Evolutionary conservation across 2,797 vertebrate species (phyloP).

Genomic region (Myotis pilosus): DNA sequence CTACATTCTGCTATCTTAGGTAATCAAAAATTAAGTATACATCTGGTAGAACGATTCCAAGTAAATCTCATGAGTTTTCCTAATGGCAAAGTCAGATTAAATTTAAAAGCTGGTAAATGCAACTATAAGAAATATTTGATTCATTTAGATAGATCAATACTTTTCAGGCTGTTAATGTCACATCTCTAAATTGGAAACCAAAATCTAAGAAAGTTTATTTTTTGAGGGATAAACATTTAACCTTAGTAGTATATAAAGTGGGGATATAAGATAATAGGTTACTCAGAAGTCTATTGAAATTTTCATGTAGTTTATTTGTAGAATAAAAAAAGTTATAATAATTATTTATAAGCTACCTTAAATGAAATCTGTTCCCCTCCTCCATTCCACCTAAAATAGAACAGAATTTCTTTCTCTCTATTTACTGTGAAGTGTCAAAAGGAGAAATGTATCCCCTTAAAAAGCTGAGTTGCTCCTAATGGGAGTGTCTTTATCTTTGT

Average conservation of each 20-base stretch:
- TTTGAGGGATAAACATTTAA: conserved; percentile 14
- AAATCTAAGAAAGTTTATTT: neutral
- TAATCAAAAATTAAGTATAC: neutral
- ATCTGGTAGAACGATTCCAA: neutral
- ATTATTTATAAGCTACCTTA: neutral
- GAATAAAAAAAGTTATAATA: neutral
- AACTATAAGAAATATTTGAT: neutral
- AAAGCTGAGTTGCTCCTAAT: neutral
- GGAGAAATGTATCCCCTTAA: neutral
- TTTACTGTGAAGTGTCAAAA: neutral
- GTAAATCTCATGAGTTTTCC: neutral
- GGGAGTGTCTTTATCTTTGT: neutral
- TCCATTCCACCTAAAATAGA: neutral
- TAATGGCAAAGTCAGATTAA: neutral
- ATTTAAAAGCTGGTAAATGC: neutral
- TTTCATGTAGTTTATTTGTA: neutral
- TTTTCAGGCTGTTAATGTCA: neutral
- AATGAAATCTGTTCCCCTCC: neutral
- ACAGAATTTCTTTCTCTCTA: neutral
- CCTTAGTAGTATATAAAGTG: neutral
- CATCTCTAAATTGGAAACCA: neutral
- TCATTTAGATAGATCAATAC: conserved; percentile 22
- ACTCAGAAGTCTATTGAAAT: neutral
- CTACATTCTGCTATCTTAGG: neutral
- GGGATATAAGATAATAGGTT: neutral